A percentile compares a stretch with the other conserved stretches of the same genome.
These are phyloP conservation scores for Phyllopteryx taeniolatus DNA, from an alignment of 2,113 vertebrate genomes.

Conservation along the genomic window DNA sequence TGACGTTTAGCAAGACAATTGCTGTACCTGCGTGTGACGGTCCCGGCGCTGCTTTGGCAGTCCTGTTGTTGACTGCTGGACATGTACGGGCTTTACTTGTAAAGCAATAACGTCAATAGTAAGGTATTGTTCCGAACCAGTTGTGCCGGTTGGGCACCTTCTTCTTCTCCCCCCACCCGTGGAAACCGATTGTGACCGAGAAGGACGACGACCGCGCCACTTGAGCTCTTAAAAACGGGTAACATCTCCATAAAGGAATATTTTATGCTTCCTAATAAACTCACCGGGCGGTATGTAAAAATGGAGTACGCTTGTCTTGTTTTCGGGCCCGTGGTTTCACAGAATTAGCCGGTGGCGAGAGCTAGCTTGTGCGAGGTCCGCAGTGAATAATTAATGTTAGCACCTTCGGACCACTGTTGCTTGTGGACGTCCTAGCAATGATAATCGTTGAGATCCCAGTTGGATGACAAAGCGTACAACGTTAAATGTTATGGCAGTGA, in stretches of 20 bases:
- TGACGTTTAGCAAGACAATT: too few species aligned
- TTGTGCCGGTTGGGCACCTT: not conserved
- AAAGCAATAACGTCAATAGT: too few species aligned
- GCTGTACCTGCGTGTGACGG: too few species aligned
- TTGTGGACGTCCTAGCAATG: not conserved
- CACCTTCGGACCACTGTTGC: not conserved
- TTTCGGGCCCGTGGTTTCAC: not conserved
- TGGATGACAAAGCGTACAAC: not conserved
- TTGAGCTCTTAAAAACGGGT: not conserved
- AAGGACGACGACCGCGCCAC: not conserved
- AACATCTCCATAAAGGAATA: not conserved
- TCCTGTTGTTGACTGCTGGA: not conserved
- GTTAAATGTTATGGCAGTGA: not conserved
- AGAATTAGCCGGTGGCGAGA: not conserved
- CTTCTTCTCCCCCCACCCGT: not conserved
- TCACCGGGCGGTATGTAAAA: not conserved
- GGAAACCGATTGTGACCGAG: not conserved
- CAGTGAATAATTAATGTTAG: not conserved
- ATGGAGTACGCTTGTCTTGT: not conserved
- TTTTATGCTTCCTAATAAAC: not conserved
- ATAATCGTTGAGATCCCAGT: not conserved
- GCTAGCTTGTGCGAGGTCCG: not conserved
- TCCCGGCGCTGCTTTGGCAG: not conserved
- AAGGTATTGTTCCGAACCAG: not conserved
- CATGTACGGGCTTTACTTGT: not conserved